Conservation (phyloP, 2,113 vertebrate genomes). For the Arenaria interpres region DNA sequence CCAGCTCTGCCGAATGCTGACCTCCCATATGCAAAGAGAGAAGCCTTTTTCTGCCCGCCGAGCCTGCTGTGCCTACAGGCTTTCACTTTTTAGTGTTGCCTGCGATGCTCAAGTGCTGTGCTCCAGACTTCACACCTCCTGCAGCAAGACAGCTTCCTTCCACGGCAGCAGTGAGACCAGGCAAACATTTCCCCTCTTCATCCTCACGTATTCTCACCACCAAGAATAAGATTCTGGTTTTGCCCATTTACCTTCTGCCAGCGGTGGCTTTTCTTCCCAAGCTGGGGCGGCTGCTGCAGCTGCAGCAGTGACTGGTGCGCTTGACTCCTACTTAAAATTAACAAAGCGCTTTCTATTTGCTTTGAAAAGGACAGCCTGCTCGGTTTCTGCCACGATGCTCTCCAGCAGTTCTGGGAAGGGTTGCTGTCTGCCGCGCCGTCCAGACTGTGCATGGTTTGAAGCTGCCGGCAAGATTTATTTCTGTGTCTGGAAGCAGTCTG, state of each 20-base stretch:
- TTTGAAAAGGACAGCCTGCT: not conserved
- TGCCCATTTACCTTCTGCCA: not conserved
- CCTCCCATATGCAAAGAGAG: not conserved
- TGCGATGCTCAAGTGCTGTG: rapidly evolving
- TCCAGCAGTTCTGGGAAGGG: not conserved
- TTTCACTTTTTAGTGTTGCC: not conserved
- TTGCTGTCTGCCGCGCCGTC: not conserved
- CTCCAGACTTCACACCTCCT: not conserved
- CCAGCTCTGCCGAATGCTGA: not conserved
- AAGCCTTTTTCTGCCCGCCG: not conserved
- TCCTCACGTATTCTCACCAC: not conserved
- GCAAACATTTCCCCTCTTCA: not conserved
- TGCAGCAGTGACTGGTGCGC: not conserved
- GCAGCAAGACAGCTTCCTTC: not conserved
- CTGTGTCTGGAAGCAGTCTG: not conserved
- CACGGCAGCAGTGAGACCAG: rapidly evolving
- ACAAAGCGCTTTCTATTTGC: constrained; percentile 8
- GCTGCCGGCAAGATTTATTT: constrained; percentile 3
- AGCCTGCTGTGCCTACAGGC: not conserved
- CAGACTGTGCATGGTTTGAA: not conserved
- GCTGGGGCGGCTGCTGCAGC: not conserved
- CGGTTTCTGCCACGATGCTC: not conserved
- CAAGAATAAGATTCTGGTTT: not conserved
- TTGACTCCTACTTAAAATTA: not conserved
- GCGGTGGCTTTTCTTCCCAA: not conserved